Percentiles rank a stretch among this genome's conserved stretches.
These are phyloP conservation scores for Oscheius onirici DNA, from an alignment of 2,888 invertebrate genomes.

Conservation along the genomic window DNA sequence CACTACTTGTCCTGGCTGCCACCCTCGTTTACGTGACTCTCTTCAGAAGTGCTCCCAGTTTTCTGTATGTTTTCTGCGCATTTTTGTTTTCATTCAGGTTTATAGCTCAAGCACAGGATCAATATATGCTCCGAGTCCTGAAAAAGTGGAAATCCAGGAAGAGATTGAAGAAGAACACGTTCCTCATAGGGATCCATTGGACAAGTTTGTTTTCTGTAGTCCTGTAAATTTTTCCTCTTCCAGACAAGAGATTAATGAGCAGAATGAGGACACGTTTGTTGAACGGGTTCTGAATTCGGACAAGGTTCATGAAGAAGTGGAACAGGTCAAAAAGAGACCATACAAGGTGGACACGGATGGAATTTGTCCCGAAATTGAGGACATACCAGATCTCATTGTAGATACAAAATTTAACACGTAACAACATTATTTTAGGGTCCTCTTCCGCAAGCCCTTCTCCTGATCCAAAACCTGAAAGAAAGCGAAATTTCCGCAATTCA, in stretches of 20 bases:
- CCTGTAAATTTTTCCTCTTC: background rate
- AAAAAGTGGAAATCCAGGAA: background rate
- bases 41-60: constrained; percentile 4
- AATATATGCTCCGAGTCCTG: background rate
- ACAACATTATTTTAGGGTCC: constrained; percentile 37
- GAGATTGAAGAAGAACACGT: background rate
- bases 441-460: constrained; percentile 61
- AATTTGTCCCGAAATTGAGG: constrained; percentile 45
- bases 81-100: background rate
- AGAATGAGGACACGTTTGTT: constrained; percentile 4
- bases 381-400: constrained; percentile 47
- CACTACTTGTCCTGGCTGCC: background rate
- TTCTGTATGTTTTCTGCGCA: background rate
- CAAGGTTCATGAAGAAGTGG: background rate
- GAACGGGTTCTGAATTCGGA: constrained; percentile 18
- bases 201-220: constrained; percentile 3
- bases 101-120: background rate
- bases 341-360: constrained; percentile 35
- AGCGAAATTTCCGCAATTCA: constrained; percentile 56
- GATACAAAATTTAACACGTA: background rate
- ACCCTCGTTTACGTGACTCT: constrained; percentile 22
- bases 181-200: constrained; percentile 13
- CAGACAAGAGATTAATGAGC: constrained; percentile 15
- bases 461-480: constrained; percentile 67
- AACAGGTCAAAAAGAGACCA: constrained; percentile 19